A percentile compares a stretch with the other conserved stretches of the same genome.
phyloP scores from a whole-genome alignment of 2,797 vertebrate species.

The Salmo trutta region DNA sequence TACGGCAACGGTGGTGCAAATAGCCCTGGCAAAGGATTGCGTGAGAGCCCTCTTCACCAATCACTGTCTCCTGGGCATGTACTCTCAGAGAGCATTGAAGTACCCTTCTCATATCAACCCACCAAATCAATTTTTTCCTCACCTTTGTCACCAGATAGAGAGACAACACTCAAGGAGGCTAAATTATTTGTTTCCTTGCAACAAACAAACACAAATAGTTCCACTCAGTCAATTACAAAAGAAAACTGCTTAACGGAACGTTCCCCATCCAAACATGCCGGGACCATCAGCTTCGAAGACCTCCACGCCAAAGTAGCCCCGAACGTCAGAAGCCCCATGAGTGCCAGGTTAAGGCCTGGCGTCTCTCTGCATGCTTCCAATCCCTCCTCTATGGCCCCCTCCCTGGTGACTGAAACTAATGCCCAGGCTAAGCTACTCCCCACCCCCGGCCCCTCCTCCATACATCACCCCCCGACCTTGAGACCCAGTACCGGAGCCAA shows the following conservation, averaged over 20 bases:
- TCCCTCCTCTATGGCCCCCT: slow-evolving; percentile 62
- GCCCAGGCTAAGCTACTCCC: slow-evolving; percentile 44
- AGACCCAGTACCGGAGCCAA: slow-evolving; percentile 62
- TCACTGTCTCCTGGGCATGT: slow-evolving; percentile 60
- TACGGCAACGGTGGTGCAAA: slow-evolving; percentile 51
- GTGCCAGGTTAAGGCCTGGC: slow-evolving; percentile 54
- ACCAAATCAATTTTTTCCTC: slow-evolving; percentile 45
- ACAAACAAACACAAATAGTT: not conserved
- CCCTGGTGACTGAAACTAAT: slow-evolving; percentile 63
- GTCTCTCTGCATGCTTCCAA: slow-evolving; percentile 67
- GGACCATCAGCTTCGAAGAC: slow-evolving; percentile 66
- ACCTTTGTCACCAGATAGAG: slow-evolving; percentile 14
- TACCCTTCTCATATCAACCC: slow-evolving; percentile 60
- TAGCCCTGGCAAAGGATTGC: slow-evolving; percentile 30
- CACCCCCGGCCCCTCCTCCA: slow-evolving; percentile 64
- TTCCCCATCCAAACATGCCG: slow-evolving; percentile 6
- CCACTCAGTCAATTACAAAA: not conserved
- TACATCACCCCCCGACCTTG: slow-evolving; percentile 54
- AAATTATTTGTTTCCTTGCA: not conserved
- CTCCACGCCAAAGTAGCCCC: slow-evolving; percentile 76
- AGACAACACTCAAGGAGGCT: slow-evolving; percentile 4
- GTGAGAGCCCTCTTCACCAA: slow-evolving; percentile 58
- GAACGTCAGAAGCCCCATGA: slow-evolving; percentile 50
- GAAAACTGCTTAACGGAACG: slow-evolving; percentile 22
- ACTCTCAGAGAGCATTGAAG: slow-evolving; percentile 53